These are phyloP conservation scores for Drosophila nebulosa DNA, from an alignment of 1,140 invertebrate genomes.

Conservation along the genomic window DNA sequence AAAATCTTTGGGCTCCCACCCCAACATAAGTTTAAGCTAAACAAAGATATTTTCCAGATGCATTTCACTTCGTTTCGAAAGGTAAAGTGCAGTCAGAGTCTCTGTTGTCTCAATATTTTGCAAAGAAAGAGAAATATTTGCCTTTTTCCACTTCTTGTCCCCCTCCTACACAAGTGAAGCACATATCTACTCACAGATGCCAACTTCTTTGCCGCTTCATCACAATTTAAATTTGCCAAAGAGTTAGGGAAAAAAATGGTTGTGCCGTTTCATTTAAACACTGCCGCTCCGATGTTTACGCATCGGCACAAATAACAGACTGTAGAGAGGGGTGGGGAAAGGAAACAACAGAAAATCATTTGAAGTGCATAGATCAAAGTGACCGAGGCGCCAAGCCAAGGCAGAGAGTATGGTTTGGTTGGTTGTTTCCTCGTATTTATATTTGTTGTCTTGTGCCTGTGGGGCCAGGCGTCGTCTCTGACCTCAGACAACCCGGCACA, in stretches of 20 bases:
- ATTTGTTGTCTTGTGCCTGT: constrained; percentile 30
- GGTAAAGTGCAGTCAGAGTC: neutral
- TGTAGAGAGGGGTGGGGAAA: neutral
- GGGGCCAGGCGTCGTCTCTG: constrained; percentile 49
- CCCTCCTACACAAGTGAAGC: constrained; percentile 17
- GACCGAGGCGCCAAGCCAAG: constrained; percentile 57
- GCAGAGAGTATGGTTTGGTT: constrained; percentile 11
- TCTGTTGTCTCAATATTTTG: constrained; percentile 1
- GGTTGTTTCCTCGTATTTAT: constrained; percentile 34
- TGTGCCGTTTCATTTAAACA: constrained; percentile 72
- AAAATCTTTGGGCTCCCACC: neutral
- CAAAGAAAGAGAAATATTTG: neutral
- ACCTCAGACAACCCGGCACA: constrained; percentile 73
- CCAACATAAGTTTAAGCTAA: neutral
- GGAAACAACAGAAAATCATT: constrained; percentile 62
- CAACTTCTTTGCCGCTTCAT: constrained; percentile 63
- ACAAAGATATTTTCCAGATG: neutral
- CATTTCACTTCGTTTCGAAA: neutral
- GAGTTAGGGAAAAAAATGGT: neutral
- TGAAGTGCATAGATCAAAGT: constrained; percentile 76
- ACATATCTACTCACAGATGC: constrained; percentile 46
- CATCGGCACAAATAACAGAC: constrained; percentile 48
- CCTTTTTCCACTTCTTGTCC: neutral
- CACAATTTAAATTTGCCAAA: constrained; percentile 12
- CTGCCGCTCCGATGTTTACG: constrained; percentile 70